A percentile compares a stretch with the other conserved stretches of the same genome.
Conservation (phyloP, 2,888 invertebrate genomes). For the Papilio elwesi region DNA sequence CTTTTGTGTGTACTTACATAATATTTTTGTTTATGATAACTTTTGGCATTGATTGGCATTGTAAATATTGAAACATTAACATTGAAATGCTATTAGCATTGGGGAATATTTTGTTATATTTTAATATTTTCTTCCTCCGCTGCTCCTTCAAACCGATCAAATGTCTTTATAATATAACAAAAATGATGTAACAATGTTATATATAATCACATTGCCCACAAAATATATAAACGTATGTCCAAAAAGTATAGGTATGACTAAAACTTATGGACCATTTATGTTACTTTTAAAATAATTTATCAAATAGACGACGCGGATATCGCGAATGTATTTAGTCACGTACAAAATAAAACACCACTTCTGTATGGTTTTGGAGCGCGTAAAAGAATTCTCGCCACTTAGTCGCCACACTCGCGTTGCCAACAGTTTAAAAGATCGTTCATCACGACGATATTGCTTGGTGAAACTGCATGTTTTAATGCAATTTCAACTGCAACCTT, state of each 20-base stretch:
- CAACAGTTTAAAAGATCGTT: conserved; percentile 78
- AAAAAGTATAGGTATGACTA: too few relatives aligned
- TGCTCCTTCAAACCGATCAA: too few relatives aligned
- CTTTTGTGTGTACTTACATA: conserved; percentile 44
- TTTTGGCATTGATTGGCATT: conserved; percentile 30
- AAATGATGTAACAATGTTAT: too few relatives aligned
- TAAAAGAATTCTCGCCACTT: conserved; percentile 50
- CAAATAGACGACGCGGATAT: background rate
- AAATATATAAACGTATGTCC: too few relatives aligned
- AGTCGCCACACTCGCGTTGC: conserved; percentile 59
- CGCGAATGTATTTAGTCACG: background rate
- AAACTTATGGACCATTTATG: too few relatives aligned
- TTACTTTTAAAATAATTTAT: too few relatives aligned
- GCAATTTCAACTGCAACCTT: conserved; percentile 70
- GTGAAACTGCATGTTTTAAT: conserved; percentile 66
- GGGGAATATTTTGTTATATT: background rate
- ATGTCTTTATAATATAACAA: too few relatives aligned
- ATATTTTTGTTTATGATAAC: conserved; percentile 41
- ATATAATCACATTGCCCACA: too few relatives aligned
- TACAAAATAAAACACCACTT: conserved; percentile 2
- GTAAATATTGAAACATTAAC: too few relatives aligned
- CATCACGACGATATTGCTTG: conserved; percentile 65
- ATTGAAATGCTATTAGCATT: conserved; percentile 7
- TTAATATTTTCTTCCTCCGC: too few relatives aligned
- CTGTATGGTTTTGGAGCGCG: conserved; percentile 44